Conservation (phyloP, 1,140 invertebrate species). For the Trichonephila clavipes region DNA sequence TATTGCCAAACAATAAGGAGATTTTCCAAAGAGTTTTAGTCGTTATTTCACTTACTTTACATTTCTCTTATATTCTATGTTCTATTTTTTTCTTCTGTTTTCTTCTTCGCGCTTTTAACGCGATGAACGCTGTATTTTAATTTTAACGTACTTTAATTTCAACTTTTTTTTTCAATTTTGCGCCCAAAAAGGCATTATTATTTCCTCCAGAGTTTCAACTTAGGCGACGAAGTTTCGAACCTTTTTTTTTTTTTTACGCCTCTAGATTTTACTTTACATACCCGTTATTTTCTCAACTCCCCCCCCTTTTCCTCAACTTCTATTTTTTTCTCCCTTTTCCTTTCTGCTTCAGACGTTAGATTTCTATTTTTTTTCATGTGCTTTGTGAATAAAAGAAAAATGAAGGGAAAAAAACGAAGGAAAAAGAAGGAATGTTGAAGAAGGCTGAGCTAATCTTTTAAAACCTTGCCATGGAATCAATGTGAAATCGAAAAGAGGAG, state of each 20-base stretch:
- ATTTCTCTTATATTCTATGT: background rate
- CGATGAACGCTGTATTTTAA: slow-evolving; percentile 28
- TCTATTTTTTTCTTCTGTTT: background rate
- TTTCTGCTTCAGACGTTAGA: background rate
- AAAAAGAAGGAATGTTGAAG: slow-evolving; percentile 2
- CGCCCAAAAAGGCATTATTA: slow-evolving; percentile 9
- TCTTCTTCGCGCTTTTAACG: background rate
- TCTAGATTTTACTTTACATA: background rate
- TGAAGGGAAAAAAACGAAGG: background rate
- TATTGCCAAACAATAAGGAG: slow-evolving; percentile 56
- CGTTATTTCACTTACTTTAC: slow-evolving; percentile 28
- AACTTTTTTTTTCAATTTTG: slow-evolving; percentile 30
- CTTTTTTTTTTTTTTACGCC: background rate
- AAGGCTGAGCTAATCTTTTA: slow-evolving; percentile 58
- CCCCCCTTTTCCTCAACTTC: background rate
- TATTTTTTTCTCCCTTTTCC: background rate
- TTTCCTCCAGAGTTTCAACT: slow-evolving; percentile 33
- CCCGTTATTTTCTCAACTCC: slow-evolving; percentile 6
- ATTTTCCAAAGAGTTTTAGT: slow-evolving; percentile 44
- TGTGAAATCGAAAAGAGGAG: slow-evolving; percentile 12
- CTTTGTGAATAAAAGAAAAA: background rate
- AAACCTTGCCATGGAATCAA: slow-evolving; percentile 29
- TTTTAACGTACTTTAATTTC: slow-evolving; percentile 50
- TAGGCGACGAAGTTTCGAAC: background rate
- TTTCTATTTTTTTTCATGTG: slow-evolving; percentile 8